phyloP scores from a whole-genome alignment of 1,140 invertebrate genomes.

The Pygmarrhopalites habei region DNA sequence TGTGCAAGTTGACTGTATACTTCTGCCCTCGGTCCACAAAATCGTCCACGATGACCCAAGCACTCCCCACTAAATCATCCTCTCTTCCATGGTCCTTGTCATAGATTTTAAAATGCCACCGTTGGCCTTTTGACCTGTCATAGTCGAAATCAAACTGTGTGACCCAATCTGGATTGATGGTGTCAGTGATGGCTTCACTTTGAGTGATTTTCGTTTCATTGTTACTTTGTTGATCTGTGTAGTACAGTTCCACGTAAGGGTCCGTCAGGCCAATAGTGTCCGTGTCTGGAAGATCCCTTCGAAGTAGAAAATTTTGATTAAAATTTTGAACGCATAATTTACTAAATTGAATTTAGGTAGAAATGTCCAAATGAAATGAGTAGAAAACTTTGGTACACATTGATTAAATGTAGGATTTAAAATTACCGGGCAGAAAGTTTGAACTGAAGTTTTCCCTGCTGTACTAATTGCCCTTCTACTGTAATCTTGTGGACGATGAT shows the following conservation, averaged over 20 bases:
- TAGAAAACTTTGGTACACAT: too few relatives aligned
- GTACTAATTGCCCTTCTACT: too few relatives aligned
- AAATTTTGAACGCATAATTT: not conserved
- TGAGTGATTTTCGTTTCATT: conserved; percentile 25
- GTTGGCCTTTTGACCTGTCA: conserved; percentile 27
- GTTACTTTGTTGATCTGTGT: conserved; percentile 23
- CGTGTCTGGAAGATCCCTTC: conserved; percentile 23
- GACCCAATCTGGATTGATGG: conserved; percentile 28
- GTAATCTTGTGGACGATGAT: too few relatives aligned
- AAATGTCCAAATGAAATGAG: too few relatives aligned
- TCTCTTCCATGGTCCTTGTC: conserved; percentile 33
- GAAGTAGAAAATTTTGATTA: not conserved
- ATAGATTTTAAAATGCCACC: conserved; percentile 25
- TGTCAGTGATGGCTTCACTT: conserved; percentile 20
- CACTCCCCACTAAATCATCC: conserved; percentile 34
- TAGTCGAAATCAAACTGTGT: conserved; percentile 34
- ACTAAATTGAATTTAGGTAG: not conserved
- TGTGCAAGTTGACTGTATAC: conserved; percentile 28
- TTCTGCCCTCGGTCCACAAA: conserved; percentile 32
- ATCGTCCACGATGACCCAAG: conserved; percentile 32
- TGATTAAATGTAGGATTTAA: too few relatives aligned
- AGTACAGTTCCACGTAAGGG: conserved; percentile 28
- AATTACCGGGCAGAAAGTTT: too few relatives aligned
- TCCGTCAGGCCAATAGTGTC: conserved; percentile 27
- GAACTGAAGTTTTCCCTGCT: too few relatives aligned